Evolutionary conservation across 2,888 invertebrate genomes (phyloP).

Genomic region (Dynastes grantii): DNA sequence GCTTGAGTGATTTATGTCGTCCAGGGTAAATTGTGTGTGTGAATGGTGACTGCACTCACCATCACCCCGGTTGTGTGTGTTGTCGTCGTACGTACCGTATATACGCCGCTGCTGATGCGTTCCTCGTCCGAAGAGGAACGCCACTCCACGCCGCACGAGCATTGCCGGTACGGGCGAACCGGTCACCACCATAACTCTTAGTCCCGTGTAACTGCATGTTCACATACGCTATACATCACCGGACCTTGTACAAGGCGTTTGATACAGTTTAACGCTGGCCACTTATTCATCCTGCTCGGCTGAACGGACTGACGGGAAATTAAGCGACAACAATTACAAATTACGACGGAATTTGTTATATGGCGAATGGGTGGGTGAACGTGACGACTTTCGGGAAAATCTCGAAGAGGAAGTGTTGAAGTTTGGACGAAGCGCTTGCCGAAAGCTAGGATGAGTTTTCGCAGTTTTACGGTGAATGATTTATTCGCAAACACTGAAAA

Average conservation of each 20-base stretch:
- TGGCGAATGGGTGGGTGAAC: constrained; percentile 13
- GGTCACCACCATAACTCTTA: constrained; percentile 64
- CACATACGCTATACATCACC: constrained; percentile 62
- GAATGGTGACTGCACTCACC: constrained; percentile 59
- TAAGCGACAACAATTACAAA: constrained; percentile 53
- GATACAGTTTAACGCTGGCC: constrained; percentile 59
- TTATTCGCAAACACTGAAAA: not conserved
- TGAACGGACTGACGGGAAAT: constrained; percentile 51
- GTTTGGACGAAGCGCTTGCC: not conserved
- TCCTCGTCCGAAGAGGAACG: constrained; percentile 55
- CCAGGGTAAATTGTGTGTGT: constrained; percentile 71
- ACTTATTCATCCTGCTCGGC: constrained; percentile 48
- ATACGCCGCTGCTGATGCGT: constrained; percentile 52
- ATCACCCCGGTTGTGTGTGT: constrained; percentile 15
- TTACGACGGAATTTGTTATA: constrained; percentile 46
- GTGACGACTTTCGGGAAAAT: constrained; percentile 35
- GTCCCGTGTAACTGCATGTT: constrained; percentile 62
- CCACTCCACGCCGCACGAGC: constrained; percentile 10
- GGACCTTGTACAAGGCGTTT: constrained; percentile 57
- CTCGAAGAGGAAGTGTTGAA: constrained; percentile 17
- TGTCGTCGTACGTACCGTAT: constrained; percentile 53
- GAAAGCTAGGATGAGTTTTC: not conserved
- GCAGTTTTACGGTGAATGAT: not conserved
- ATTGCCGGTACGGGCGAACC: constrained; percentile 54
- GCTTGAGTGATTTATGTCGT: constrained; percentile 71